Evolutionary conservation across 30 jellyfish, hydroid and myxozoan species (phyloP).

Genomic region (Turritopsis dohrnii): DNA sequence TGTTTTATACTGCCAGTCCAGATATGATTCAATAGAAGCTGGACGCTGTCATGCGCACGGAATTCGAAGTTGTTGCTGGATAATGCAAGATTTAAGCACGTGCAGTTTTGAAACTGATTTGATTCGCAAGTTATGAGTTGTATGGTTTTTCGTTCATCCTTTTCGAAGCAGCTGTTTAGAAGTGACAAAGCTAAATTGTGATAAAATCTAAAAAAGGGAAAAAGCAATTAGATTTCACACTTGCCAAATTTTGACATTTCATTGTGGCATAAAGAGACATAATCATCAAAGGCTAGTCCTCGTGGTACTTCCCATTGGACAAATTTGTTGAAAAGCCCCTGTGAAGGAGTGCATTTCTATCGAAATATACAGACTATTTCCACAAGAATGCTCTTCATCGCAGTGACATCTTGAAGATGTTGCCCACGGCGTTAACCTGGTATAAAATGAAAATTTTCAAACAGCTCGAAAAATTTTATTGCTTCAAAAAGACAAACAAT

Average conservation of each 20-base stretch:
- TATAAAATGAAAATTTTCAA: too few relatives aligned
- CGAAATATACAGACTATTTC: not conserved
- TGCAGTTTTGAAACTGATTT: slow-evolving; percentile 45
- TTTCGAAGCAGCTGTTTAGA: slow-evolving; percentile 50
- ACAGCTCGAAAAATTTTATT: too few relatives aligned
- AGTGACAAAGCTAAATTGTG: slow-evolving; percentile 46
- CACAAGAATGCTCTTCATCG: not conserved
- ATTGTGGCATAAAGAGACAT: not conserved
- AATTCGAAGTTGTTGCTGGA: slow-evolving; percentile 44
- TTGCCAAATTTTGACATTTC: too few relatives aligned
- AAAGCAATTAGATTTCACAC: too few relatives aligned
- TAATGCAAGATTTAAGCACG: slow-evolving; percentile 67
- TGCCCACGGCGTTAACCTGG: not conserved
- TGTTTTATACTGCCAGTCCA: slow-evolving; percentile 66
- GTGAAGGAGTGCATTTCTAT: not conserved
- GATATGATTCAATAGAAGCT: slow-evolving; percentile 53
- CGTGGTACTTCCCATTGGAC: not conserved
- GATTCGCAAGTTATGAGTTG: slow-evolving; percentile 53
- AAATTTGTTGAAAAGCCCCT: not conserved
- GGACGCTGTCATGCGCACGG: slow-evolving; percentile 74
- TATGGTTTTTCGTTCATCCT: slow-evolving; percentile 42
- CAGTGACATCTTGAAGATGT: not conserved
- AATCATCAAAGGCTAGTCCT: too few relatives aligned
- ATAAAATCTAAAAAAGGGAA: slow-evolving; percentile 35
- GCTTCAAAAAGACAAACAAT: too few relatives aligned